Evolutionary conservation across 2,888 invertebrate genomes (phyloP), one percentile per base, ranked within the genome.

Genomic region (Drosophila paracracens): DNA sequence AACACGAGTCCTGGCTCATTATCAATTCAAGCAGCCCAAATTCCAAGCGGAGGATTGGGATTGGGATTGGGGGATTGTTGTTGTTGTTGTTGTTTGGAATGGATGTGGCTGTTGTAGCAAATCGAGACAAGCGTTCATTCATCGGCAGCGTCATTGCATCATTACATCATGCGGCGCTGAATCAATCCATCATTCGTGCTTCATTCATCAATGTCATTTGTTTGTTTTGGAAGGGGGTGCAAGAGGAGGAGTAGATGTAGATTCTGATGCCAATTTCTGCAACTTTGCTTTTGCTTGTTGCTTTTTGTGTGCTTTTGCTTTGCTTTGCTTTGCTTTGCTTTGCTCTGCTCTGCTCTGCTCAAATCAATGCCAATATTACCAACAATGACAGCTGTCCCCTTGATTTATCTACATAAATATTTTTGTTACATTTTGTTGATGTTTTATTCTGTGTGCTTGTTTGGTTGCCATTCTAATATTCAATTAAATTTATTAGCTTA

Each of bases 181-280:
- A 75, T 81, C 89, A 76, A 87, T 87, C 77, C 76, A 87, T 90
- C 87, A 87, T 90, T 79, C 66, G 57, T 68, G 79, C 77, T 86
- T 79, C 87, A 90, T 87, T 83, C 90, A 88, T 87, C 87, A 87
- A 87, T 90, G 87, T 90, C 90, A 86, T 86, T 90, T 76, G 68
- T 76, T 79, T 74, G 63, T 56, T 81, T 76, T 78, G 16, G 8
- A 13, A 0, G 33, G 0, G 7, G 8, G 4, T 0, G 6, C 4
- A 0, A 2, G 1, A 8, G n/a, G 10, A 1, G n/a, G 4, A 18
- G n/a, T 18, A 6, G 27, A 4, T 38, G 27, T 2, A n/a, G 29
- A 29, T 27, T 40, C 7, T 8, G n/a, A 13, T 29, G 16, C 7
- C 36, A 40, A 16, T 40, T 46, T 27, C 13, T 2, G 11, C 38